Conservation (phyloP, 2,113 vertebrate genomes). For the Picathartes gymnocephalus region DNA sequence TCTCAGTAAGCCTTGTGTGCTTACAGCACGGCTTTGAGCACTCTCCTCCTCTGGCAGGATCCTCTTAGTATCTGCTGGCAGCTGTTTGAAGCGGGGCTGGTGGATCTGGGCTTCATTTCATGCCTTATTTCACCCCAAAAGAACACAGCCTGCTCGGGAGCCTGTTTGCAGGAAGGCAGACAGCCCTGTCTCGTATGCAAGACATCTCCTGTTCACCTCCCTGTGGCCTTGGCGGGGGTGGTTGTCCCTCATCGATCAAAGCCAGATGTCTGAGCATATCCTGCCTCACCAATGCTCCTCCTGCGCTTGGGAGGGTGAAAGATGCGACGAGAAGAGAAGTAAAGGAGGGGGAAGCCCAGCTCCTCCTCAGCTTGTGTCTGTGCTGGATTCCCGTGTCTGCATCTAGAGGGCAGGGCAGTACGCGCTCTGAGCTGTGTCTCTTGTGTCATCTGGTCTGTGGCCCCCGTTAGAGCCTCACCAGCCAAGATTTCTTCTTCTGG, state of each 20-base stretch:
- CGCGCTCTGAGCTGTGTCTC: background rate
- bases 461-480: fast-evolving
- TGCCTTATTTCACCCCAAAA: background rate
- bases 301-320: background rate
- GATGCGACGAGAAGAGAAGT: background rate
- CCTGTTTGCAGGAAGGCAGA: background rate
- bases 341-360: background rate
- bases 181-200: background rate
- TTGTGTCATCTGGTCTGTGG: background rate
- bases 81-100: background rate
- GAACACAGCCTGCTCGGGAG: background rate
- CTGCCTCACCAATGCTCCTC: background rate
- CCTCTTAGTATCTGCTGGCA: background rate
- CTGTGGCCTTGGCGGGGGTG: background rate
- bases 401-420: slow-evolving; percentile 52
- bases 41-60: background rate
- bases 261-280: background rate
- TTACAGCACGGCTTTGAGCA: background rate
- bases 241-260: background rate
- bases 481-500: background rate
- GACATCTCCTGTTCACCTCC: background rate
- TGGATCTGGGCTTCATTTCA: background rate
- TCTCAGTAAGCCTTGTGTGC: background rate
- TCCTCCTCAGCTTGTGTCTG: background rate
- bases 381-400: background rate